phyloP scores from a whole-genome alignment of 2,888 invertebrate species.

The Sarcophaga caerulescens region DNA sequence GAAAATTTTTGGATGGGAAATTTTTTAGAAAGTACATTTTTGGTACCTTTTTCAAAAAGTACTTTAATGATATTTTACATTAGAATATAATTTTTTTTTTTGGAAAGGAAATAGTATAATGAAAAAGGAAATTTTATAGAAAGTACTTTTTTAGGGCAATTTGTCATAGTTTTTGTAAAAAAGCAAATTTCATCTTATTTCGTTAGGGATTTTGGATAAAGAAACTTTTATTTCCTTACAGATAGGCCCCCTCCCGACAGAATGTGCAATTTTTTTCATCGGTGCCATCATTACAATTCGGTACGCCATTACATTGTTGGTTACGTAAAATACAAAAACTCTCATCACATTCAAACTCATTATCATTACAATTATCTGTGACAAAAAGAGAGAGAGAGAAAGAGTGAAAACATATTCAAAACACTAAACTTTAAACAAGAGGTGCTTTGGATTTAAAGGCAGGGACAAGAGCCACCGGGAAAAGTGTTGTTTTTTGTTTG shows the following conservation, averaged over 20 bases:
- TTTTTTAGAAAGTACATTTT: background rate
- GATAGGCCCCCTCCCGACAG: conserved; percentile 79
- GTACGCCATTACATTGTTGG: conserved; percentile 82
- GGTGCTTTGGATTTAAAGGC: too few relatives aligned
- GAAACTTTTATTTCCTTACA: conserved; percentile 75
- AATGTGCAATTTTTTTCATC: conserved; percentile 82
- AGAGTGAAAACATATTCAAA: background rate
- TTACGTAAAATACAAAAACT: conserved; percentile 84
- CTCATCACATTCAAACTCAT: conserved; percentile 84
- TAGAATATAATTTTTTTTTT: background rate
- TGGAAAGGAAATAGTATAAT: too few relatives aligned
- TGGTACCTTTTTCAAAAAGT: background rate
- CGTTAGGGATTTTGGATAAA: background rate
- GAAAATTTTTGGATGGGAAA: too few relatives aligned
- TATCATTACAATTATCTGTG: conserved; percentile 79
- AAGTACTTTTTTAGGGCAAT: background rate
- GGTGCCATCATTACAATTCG: conserved; percentile 82
- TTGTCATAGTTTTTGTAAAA: background rate
- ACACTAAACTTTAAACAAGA: background rate
- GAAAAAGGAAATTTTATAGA: background rate
- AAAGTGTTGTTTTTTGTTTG: too few relatives aligned
- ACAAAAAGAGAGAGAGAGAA: conserved; percentile 40
- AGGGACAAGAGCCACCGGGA: too few relatives aligned
- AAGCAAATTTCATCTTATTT: conserved; percentile 53
- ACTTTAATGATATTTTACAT: background rate